These are phyloP conservation scores for Drosophila nr. fundita DNA, from an alignment of 2,888 invertebrate genomes.

Conservation along the genomic window DNA sequence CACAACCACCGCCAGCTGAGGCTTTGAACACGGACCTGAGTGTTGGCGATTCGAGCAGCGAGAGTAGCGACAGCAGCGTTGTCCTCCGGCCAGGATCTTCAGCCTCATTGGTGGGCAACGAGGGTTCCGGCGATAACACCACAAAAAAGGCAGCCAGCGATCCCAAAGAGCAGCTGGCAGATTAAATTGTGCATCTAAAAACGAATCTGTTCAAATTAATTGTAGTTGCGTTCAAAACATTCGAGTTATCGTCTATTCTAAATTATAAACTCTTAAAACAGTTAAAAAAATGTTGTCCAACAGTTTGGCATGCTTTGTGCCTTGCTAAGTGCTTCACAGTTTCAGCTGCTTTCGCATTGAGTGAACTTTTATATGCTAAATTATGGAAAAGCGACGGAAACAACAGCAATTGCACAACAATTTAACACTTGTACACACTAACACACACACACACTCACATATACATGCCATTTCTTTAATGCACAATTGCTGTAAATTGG, in stretches of 20 bases:
- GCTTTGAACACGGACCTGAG: constrained; percentile 43
- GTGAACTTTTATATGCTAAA: background rate
- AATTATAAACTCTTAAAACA: constrained; percentile 32
- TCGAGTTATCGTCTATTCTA: constrained; percentile 34
- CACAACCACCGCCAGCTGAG: constrained; percentile 50
- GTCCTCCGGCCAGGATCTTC: constrained; percentile 62
- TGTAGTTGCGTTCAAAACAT: constrained; percentile 32
- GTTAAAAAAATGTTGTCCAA: background rate
- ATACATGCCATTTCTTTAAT: constrained; percentile 32
- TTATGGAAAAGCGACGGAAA: constrained; percentile 20
- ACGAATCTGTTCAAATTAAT: constrained; percentile 17
- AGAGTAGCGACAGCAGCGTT: constrained; percentile 72
- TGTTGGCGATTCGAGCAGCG: constrained; percentile 71
- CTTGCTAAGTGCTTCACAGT: constrained; percentile 14
- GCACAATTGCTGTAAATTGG: constrained; percentile 35
- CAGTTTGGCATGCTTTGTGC: constrained; percentile 13
- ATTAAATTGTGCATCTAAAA: constrained; percentile 21
- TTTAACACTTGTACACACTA: constrained; percentile 4
- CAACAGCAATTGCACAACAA: constrained; percentile 11
- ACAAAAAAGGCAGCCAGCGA: constrained; percentile 14
- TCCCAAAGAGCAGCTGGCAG: constrained; percentile 41
- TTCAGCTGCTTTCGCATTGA: background rate
- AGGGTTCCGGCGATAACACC: constrained; percentile 61
- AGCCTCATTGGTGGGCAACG: constrained; percentile 39
- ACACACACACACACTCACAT: constrained; percentile 2